A percentile compares a stretch with the other conserved stretches of the same genome.
These are phyloP conservation scores for Loripinus fragilis DNA, from an alignment of 2,888 invertebrate genomes.

Conservation along the genomic window DNA sequence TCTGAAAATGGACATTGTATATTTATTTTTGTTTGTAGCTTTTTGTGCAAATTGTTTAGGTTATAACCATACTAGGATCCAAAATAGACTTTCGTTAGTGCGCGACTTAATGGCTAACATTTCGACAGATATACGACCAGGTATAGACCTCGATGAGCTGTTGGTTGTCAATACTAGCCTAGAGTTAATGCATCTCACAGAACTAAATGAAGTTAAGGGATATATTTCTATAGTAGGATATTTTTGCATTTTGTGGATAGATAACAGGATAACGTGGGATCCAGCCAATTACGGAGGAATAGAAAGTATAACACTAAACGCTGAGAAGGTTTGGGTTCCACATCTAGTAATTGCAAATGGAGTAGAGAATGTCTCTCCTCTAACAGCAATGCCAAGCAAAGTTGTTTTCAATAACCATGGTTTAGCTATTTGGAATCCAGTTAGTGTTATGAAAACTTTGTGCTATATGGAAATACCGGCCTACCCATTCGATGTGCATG, in stretches of 20 bases:
- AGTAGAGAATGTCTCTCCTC: not conserved
- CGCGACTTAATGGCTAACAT: not conserved
- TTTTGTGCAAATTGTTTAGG: no score
- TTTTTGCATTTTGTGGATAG: not conserved
- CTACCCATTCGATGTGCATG: not conserved
- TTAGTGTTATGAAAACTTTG: not conserved
- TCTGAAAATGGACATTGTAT: no score
- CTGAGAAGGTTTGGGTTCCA: not conserved
- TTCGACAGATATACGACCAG: not conserved
- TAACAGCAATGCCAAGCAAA: not conserved
- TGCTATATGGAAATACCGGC: not conserved
- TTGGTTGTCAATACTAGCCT: not conserved
- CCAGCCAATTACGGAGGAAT: not conserved
- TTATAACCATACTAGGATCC: no score
- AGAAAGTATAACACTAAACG: not conserved
- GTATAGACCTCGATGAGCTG: not conserved
- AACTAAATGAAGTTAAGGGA: constrained; percentile 4
- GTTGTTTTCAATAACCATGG: not conserved
- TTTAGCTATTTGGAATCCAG: not conserved
- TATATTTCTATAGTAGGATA: not conserved
- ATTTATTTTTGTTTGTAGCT: no score
- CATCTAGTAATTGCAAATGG: not conserved
- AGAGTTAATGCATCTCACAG: not conserved
- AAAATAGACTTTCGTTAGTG: not conserved
- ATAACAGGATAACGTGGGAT: not conserved